Evolutionary conservation across 2,113 vertebrate species (phyloP), one percentile per base, ranked within the genome.

Genomic region (Chloebia gouldiae): DNA sequence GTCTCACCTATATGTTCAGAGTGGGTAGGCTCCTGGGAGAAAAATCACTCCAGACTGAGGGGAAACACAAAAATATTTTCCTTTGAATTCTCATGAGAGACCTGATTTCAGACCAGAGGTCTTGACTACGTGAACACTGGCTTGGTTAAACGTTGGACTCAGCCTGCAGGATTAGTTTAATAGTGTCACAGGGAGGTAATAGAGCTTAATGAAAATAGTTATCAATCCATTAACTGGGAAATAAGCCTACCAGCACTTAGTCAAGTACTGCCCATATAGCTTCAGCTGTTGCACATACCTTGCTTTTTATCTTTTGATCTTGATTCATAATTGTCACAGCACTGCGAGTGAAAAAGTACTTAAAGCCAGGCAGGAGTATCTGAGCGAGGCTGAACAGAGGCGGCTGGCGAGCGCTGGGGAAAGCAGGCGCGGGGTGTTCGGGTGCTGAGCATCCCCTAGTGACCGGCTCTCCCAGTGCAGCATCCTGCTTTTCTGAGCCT

Each of bases 381-480:
- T 12, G 56, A 77, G 33, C 19, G 10, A 37, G n/a, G 5, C 14
- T 7, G 30, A 60, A 6, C 2, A 16, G 60, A 37, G 56, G 60
- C 23, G 9, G 39, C 64, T 7, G 68, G 31, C 4, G 44, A 54
- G 53, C 2, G 10, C 47, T 0, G 56, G 47, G 33, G 40, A 22
- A 42, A 66, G 57, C 65, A 44, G 40, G 15, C 2, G 22, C 35
- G 3, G 77, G 9, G 28, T 76, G 79, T 13, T 79, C 11, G 95
- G 71, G 81, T 66, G 24, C 86, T 10, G 95, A 97, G 97, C 96
- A 95, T 37, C 96, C 94, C 70, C 97, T 97, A 95, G 95, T 51
- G 97, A 45, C 81, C 14, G 40, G 22, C 56, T 72, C 51, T 49
- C 39, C 51, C 47, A 45, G 28, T 44, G 80, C 96, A 96, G 75